These are phyloP conservation scores for Laterallus jamaicensis DNA, from an alignment of 2,113 vertebrate species.

Conservation along the genomic window DNA sequence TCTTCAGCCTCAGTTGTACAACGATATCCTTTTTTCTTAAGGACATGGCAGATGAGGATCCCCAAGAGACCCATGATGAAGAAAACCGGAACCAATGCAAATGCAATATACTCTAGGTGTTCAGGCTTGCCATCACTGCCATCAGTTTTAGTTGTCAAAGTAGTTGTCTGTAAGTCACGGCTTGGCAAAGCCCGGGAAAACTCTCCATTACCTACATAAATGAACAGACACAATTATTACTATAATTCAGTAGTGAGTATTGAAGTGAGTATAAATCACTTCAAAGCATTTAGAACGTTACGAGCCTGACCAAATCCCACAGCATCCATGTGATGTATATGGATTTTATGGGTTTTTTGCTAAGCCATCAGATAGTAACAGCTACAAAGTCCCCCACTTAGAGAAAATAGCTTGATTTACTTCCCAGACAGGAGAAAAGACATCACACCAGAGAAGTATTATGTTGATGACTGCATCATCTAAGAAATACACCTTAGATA, in stretches of 20 bases:
- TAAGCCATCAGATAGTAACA: neutral
- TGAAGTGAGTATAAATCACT: neutral
- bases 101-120: conserved; percentile 81
- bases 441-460: neutral
- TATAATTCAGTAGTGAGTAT: neutral
- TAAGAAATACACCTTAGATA: neutral
- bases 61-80: conserved; percentile 93
- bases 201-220: conserved; percentile 17
- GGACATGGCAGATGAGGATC: conserved; percentile 90
- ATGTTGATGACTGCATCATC: neutral
- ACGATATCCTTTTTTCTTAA: conserved; percentile 94
- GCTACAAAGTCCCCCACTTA: neutral
- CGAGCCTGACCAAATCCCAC: neutral
- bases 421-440: neutral
- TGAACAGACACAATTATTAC: neutral
- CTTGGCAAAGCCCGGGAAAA: neutral
- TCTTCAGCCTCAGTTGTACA: conserved; percentile 89
- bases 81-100: conserved; percentile 86
- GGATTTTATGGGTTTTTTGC: neutral
- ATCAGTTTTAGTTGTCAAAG: neutral
- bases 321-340: neutral
- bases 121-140: neutral
- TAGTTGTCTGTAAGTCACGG: neutral
- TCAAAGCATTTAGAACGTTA: neutral
- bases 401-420: neutral